Base-by-base conservation (phyloP, 2,797 vertebrate species). In the Anguilla marmorata region DNA sequence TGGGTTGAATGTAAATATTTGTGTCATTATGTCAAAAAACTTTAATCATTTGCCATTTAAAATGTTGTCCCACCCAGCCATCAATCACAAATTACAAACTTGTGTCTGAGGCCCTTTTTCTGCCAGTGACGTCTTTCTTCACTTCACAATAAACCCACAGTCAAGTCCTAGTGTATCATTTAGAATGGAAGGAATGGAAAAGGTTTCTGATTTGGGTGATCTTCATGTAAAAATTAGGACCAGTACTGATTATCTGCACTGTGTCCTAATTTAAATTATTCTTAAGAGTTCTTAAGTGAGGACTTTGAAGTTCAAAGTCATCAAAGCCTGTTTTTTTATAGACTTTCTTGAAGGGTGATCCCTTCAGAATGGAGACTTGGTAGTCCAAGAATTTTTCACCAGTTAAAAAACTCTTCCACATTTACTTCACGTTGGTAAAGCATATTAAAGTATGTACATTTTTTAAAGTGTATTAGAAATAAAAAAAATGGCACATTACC, bases 1-100 rank as follows among this genome's bases (percentile, higher is more conserved):
- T 45, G 11, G 21, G 5, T 30, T 50, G 45, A 82, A 50, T 82
- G 79, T 82, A 82, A 82, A 50, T 82, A 82, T 82, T 82, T 82
- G 45, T 50, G 24, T 24, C 45, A 24, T 82, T 82, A 21, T 82
- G 41, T 41, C 37, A 45, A 41, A 80, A 45, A 80, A 45, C 69
- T 16, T 14, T 37, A 74, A 74, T 74, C 69, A 74, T 74, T 74
- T 33, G 33, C 69, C 27, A 37, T 74, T 33, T 74, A 74, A 74
- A 74, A 74, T 30, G 9, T 37, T 74, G 69, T 74, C 69, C 69
- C 69, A 37, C 69, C 66, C 66, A 72, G 66, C 30, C 30, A 58
- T 16, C 56, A 16, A 37, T 41, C 74, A 76, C 33, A 76, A 76
- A 41, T 76, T 41, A 76, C 27, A 72, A 69, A 69, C 63, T 72